These are phyloP conservation scores for Chalcosyrphus nemorum DNA, from an alignment of 2,888 invertebrate genomes.

Conservation along the genomic window DNA sequence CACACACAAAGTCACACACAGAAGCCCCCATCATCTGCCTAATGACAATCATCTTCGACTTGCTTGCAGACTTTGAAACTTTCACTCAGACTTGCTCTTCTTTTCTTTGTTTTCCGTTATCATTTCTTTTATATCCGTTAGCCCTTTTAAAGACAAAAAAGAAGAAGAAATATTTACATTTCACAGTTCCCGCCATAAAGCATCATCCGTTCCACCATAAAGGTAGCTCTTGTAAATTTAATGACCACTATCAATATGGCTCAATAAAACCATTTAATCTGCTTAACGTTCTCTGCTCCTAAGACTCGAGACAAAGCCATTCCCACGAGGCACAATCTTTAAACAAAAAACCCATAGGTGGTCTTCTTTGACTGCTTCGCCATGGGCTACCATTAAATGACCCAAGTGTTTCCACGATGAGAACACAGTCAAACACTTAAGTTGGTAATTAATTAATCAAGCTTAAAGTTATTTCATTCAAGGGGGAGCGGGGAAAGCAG, in stretches of 20 bases:
- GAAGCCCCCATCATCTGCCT: too few species aligned
- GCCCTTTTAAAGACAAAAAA: background rate
- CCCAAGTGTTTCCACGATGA: constrained; percentile 5
- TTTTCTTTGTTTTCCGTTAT: too few species aligned
- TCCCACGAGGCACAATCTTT: constrained; percentile 11
- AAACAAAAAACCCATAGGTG: constrained; percentile 7
- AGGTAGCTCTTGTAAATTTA: constrained; percentile 3
- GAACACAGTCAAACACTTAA: constrained; percentile 12
- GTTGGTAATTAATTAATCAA: constrained; percentile 40
- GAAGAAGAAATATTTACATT: background rate
- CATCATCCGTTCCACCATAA: background rate
- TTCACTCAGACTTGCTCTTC: too few species aligned
- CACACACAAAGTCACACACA: too few species aligned
- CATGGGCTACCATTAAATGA: constrained; percentile 13
- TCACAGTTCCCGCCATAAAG: constrained; percentile 8
- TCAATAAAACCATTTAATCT: constrained; percentile 26
- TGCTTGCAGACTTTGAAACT: too few species aligned
- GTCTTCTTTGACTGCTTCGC: constrained; percentile 3
- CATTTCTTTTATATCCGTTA: background rate
- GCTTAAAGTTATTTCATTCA: constrained; percentile 7
- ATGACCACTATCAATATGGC: constrained; percentile 9
- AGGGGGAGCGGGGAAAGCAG: background rate
- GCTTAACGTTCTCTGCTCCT: constrained; percentile 13
- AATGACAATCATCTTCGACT: too few species aligned
- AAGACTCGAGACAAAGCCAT: background rate